Evolutionary conservation across 2,797 vertebrate genomes (phyloP).

Genomic region (Miichthys miiuy): DNA sequence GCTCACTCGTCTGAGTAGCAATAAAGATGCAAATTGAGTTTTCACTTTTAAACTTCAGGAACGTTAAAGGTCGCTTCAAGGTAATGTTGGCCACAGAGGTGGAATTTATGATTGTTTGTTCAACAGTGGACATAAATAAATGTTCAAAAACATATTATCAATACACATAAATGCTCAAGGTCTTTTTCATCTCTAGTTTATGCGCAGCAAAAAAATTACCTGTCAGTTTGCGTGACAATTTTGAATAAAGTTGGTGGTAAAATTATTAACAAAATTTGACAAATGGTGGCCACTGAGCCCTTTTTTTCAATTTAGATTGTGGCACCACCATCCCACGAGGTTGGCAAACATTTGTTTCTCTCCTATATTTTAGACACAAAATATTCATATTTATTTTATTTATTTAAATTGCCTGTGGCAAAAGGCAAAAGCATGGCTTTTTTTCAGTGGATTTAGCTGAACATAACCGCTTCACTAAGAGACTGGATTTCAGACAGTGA

Average conservation of each 20-base stretch:
- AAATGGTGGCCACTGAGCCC: neutral
- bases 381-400: too few species aligned
- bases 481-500: neutral
- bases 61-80: constrained; percentile 21
- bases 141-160: constrained; percentile 23
- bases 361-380: neutral
- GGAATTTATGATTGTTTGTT: constrained; percentile 20
- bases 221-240: neutral
- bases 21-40: constrained; percentile 66
- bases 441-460: too few species aligned
- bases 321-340: neutral
- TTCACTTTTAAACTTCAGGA: constrained; percentile 39
- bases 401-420: neutral
- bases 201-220: neutral
- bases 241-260: neutral
- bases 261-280: neutral
- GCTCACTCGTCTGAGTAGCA: constrained; percentile 32
- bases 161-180: neutral
- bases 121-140: constrained; percentile 1
- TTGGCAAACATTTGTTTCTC: neutral
- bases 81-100: neutral
- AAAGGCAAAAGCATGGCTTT: too few species aligned
- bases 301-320: neutral
- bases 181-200: neutral
- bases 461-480: neutral